Evolutionary conservation across 2,113 vertebrate genomes (phyloP).

Genomic region (zebrafish (Danio rerio)): GRCz12tu NC_133191.1:57775501-57776000

Average conservation of each 20-base stretch:
- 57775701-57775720: constrained; percentile 9
- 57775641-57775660: constrained; percentile 54
- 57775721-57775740: constrained; percentile 24
- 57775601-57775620: constrained; percentile 76
- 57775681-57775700: constrained; percentile 6
- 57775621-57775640: constrained; percentile 65
- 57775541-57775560: constrained; percentile 76
- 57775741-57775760: constrained; percentile 27
- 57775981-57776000: constrained; percentile 46
- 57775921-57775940: constrained; percentile 65
- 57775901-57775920: constrained; percentile 60
- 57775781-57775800: neutral
- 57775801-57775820: constrained; percentile 17
- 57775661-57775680: neutral
- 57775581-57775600: constrained; percentile 62
- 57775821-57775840: neutral
- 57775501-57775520: constrained; percentile 19
- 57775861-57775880: constrained; percentile 17
- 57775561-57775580: constrained; percentile 75
- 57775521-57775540: constrained; percentile 25
- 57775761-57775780: neutral
- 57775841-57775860: neutral
- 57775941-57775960: constrained; percentile 53
- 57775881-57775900: constrained; percentile 52
- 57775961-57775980: constrained; percentile 47